Evolutionary conservation across 2,888 invertebrate species (phyloP), one percentile per base, ranked within the genome.

Genomic region (Leuctra nigra): DNA sequence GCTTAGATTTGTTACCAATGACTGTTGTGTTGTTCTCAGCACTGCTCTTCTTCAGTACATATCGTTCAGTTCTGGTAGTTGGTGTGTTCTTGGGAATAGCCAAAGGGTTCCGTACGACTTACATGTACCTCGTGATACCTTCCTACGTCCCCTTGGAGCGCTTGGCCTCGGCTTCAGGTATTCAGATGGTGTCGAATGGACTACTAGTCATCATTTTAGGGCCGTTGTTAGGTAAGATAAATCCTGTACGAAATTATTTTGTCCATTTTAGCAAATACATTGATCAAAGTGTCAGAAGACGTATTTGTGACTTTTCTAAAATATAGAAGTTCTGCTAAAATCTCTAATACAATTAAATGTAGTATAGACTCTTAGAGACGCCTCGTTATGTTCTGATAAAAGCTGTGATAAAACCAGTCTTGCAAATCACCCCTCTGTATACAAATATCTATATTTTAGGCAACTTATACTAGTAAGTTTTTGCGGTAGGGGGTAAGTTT

Each of bases 161-260:
- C 63, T 69, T 86, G 20, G 78, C 85, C 1, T 80, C 81, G 46
- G 86, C 86, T 2, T 79, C 81, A 4, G 84, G 84, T 2, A 79
- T 86, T 39, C 86, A 86, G 67, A 84, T 83, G 79, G 76, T 85
- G 59, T 75, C 78, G 58, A 85, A 85, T 67, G 85, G 86, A 16
- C 67, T 64, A 1, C 20, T 63, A n/a, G 56, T 64, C 4, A 38
- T 62, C 25, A 39, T 57, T 4, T 59, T 57, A 38, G 64, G 64
- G 13, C 64, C 64, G 23, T 24, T 62, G 2, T 55, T 58, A 35
- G 61, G 62, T 62, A 50, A 53, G 58, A 35, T 20, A 72, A 29
- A 29, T 11, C 7, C 6, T 29, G 7, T 7, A 7, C 36, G 36
- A 36, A 13, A 13, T 16, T 14, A 14, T 38, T 38, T 4, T 14